Conservation (phyloP, 2,113 vertebrate species). For the Carettochelys insculpta region DNA sequence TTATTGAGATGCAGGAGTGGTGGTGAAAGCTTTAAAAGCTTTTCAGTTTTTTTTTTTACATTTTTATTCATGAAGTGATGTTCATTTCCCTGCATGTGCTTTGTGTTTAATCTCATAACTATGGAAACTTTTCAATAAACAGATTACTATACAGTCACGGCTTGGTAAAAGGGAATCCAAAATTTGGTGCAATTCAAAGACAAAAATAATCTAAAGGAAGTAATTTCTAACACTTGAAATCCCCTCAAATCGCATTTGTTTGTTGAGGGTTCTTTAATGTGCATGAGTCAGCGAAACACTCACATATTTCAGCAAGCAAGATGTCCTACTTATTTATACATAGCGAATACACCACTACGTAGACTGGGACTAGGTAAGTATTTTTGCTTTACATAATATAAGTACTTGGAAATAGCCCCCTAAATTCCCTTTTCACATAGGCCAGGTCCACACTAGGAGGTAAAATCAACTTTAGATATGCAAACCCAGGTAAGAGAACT, state of each 20-base stretch:
- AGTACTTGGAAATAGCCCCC: not conserved
- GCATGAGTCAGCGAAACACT: not conserved
- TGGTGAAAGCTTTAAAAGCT: not conserved
- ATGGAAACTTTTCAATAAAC: conserved; percentile 24
- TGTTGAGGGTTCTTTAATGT: not conserved
- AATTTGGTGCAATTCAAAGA: not conserved
- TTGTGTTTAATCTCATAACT: conserved; percentile 38
- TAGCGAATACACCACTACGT: not conserved
- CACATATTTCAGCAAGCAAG: not conserved
- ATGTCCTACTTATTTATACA: accelerated
- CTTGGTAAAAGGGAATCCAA: not conserved
- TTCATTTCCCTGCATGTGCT: not conserved
- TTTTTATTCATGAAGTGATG: conserved; percentile 26
- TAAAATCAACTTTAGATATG: too few species aligned
- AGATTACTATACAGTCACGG: conserved; percentile 2
- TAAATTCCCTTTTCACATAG: not conserved
- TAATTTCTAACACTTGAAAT: not conserved
- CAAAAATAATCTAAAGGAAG: not conserved
- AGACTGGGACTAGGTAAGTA: not conserved
- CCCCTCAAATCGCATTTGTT: not conserved
- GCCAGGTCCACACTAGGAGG: too few species aligned
- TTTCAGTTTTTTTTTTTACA: not conserved
- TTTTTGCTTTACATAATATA: conserved; percentile 6
- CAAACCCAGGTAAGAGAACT: too few species aligned
- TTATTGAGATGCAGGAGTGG: conserved; percentile 20